These are phyloP conservation scores for Lucifuga dentata DNA, from an alignment of 2,113 vertebrate genomes.

Conservation along the genomic window DNA sequence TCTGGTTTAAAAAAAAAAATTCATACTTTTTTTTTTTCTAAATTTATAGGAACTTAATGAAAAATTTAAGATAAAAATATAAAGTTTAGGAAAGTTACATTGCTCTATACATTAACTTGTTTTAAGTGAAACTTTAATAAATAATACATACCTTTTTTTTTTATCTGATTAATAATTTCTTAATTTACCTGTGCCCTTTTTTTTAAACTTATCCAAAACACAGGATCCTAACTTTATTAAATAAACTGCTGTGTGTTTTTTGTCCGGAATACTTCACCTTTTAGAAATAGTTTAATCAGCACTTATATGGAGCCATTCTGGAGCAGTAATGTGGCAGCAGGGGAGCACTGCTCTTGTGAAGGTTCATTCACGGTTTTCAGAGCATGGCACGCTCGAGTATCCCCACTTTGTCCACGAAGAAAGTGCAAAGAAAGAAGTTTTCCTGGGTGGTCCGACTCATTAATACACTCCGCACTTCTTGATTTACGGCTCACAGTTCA, in stretches of 20 bases:
- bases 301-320: slow-evolving; percentile 53
- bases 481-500: slow-evolving; percentile 87
- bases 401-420: slow-evolving; percentile 73
- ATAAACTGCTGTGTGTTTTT: slow-evolving; percentile 45
- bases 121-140: too few species aligned
- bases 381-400: slow-evolving; percentile 77
- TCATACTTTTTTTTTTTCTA: too few species aligned
- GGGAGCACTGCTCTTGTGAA: slow-evolving; percentile 76
- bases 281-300: slow-evolving; percentile 46
- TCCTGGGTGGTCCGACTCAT: slow-evolving; percentile 84
- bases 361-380: slow-evolving; percentile 77
- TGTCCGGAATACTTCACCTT: slow-evolving; percentile 48
- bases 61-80: too few species aligned
- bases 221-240: background rate
- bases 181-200: too few species aligned
- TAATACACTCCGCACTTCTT: slow-evolving; percentile 82
- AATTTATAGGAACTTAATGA: too few species aligned
- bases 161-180: too few species aligned
- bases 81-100: too few species aligned
- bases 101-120: too few species aligned
- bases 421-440: slow-evolving; percentile 75
- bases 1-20: too few species aligned
- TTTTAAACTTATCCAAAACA: background rate
- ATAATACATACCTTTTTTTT: too few species aligned
- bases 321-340: slow-evolving; percentile 63